These are phyloP conservation scores for Agonopterix heracliana DNA, from an alignment of 2,888 invertebrate genomes.

Conservation along the genomic window DNA sequence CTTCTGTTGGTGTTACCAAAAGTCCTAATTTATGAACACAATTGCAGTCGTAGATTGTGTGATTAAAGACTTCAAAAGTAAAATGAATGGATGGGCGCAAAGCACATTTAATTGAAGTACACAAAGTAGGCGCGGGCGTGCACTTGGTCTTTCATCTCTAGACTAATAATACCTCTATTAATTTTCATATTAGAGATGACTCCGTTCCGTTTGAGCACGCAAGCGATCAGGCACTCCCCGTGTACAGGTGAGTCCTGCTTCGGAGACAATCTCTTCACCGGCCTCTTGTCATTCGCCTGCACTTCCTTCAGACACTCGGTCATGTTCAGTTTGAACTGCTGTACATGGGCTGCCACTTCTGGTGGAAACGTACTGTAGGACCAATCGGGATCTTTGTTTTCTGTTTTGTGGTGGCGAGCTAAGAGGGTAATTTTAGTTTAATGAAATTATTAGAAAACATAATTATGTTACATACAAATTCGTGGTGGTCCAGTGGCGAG, in stretches of 20 bases:
- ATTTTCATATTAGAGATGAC: constrained; percentile 56
- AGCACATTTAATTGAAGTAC: too few relatives aligned
- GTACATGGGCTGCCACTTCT: constrained; percentile 42
- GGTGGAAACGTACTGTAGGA: constrained; percentile 62
- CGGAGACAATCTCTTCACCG: constrained; percentile 51
- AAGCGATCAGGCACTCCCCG: constrained; percentile 63
- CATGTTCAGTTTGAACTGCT: constrained; percentile 60
- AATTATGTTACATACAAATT: too few relatives aligned
- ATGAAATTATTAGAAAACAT: constrained; percentile 2
- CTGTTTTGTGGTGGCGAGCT: constrained; percentile 15
- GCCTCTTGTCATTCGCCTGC: constrained; percentile 42
- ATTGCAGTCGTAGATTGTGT: too few relatives aligned
- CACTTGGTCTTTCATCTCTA: not conserved
- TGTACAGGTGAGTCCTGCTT: constrained; percentile 55
- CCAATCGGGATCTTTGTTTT: constrained; percentile 57
- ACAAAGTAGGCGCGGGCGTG: too few relatives aligned
- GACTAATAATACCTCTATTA: constrained; percentile 39
- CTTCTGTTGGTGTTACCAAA: too few relatives aligned
- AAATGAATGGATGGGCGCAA: too few relatives aligned
- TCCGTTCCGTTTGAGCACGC: constrained; percentile 57
- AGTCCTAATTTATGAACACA: too few relatives aligned
- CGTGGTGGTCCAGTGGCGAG: too few relatives aligned
- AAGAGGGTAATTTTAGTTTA: not conserved
- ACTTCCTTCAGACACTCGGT: constrained; percentile 61
- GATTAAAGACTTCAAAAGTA: too few relatives aligned